Evolutionary conservation across 1,140 invertebrate genomes (phyloP), one percentile per base, ranked within the genome.

Genomic region (Drosophila athabasca): DNA sequence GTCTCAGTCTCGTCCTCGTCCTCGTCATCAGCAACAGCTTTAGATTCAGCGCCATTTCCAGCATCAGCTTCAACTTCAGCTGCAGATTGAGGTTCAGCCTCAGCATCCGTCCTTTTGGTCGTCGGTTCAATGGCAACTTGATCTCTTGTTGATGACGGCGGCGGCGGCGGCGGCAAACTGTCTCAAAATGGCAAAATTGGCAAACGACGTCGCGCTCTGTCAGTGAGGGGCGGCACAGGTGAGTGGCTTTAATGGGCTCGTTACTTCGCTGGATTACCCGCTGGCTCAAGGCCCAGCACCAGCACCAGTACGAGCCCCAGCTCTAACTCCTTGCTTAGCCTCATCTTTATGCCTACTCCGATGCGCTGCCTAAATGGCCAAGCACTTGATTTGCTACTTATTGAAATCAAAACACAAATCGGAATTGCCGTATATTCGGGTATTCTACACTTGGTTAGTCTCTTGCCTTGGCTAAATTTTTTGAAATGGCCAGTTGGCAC

Each of bases 381-480:
- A 54, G 69, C 83, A 88, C 83, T 88, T 88, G 83, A 88, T 83
- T 88, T 87, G 79, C 79, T 82, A 65, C 70, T 83, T 81, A 88
- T 83, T 79, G 83, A 87, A 88, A 82, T 73, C 53, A 68, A 69
- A 82, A 39, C 72, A 76, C 67, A 59, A 62, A 76, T 76, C 72
- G 67, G 76, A 76, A 76, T 76, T 76, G 62, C 61, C 59, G 13
- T 13, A 13, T 11, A 45, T 29, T 39, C 3, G 9, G 1, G 9
- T 35, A 11, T 11, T 9, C 9, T 9, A 3, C 31, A 0, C 9
- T 35, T 35, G 31, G 19, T 17, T 24, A 59, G 17, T 17, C 15
- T 7, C 17, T 48, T 31, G 1, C 19, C 26, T 55, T 26, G 39
- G 39, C 19, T 9, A 39, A 1, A 13, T 3, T 5, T n/a, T 15